Base-by-base conservation (phyloP, 2,888 invertebrate species). In the Athrips mouffetella region DNA sequence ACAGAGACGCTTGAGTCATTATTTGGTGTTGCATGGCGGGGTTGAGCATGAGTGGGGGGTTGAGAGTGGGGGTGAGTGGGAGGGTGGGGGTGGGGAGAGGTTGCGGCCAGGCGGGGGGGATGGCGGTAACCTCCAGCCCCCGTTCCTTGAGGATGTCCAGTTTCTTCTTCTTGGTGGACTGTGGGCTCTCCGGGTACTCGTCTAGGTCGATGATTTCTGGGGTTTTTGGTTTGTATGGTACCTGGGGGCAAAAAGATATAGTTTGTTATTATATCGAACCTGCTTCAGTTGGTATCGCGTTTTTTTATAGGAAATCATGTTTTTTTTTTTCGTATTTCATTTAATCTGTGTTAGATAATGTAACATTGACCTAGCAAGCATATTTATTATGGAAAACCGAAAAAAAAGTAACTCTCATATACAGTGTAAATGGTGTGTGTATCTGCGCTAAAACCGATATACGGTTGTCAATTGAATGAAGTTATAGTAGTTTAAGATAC, bases 131-230 rank as follows among this genome's bases (percentile, higher is more conserved):
- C 67, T 94, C 94, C 2, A 94, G 77, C 0, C 94, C 94, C 10
- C 94, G 90, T 62, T 94, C 93, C 50, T 93, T 92, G 30, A 94
- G 81, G 35, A 94, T 94, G 58, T 94, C 94, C 5, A 94, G 81
- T 64, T 94, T 94, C 54, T 92, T 91, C 75, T 93, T 93, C 55
- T 93, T 90, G 10, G 83, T 66, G 0, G 74, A 69, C 48, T 84
- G 85, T 0, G 85, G 89, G 45, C 82, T 85, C 45, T 89, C 89
- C 0, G 88, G 89, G 58, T 89, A 89, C 31, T 88, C 85, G 65
- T 92, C 92, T 6, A 92, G 73, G 60, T 91, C 91, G 47, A 92
- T 91, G 11, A 91, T 90, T 68, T 93, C 93, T 7, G 92, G 92
- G 0, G 90, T 90, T 65, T 91, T 90, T 0, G 91, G 90, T 61